Percentiles rank a stretch among this genome's conserved stretches.
These are phyloP conservation scores for Pseudochirops corinnae DNA, from an alignment of 2,797 vertebrate species.

Conservation along the genomic window DNA sequence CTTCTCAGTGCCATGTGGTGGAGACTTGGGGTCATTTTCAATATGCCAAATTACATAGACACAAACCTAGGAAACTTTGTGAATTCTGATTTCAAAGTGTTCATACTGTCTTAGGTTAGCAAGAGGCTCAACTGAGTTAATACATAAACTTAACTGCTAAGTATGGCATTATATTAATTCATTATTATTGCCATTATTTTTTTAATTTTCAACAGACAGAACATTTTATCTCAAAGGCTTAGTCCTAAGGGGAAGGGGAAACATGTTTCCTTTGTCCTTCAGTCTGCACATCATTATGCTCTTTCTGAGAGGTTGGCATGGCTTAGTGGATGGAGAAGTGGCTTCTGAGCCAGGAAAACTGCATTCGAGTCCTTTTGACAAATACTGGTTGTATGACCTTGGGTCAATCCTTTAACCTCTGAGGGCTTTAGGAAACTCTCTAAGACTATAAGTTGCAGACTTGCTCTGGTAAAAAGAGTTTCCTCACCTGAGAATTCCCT, in stretches of 20 bases:
- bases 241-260: background rate
- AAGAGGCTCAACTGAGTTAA: background rate
- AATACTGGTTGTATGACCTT: background rate
- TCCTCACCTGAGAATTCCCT: background rate
- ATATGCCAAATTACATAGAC: constrained; percentile 18
- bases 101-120: background rate
- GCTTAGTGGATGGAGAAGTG: background rate
- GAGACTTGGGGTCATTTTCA: constrained; percentile 22
- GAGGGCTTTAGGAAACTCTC: background rate
- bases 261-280: constrained; percentile 14
- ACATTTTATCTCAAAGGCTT: background rate
- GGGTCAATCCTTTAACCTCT: background rate
- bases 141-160: background rate
- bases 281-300: background rate
- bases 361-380: background rate
- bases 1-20: constrained; percentile 16
- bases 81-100: background rate
- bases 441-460: background rate
- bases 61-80: constrained; percentile 20
- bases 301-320: background rate
- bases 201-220: constrained; percentile 33
- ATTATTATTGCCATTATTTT: background rate
- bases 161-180: background rate
- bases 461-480: background rate
- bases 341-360: background rate